Evolutionary conservation across 2,797 vertebrate genomes (phyloP), one percentile per base, ranked within the genome.

Genomic region (Sebastes oblongus): DNA sequence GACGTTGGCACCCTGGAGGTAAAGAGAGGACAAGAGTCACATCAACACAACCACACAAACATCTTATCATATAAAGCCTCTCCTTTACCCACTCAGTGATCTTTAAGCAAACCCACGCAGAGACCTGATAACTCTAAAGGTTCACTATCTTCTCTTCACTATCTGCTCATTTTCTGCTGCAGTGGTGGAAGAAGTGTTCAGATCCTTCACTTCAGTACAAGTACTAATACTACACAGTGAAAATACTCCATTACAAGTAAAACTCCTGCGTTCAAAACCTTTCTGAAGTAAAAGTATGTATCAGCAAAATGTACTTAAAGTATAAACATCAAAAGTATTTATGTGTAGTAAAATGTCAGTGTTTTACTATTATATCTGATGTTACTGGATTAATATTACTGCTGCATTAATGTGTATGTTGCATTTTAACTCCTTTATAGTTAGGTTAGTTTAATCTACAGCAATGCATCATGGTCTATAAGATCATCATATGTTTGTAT

Each of bases 1-100:
- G 90, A 98, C 97, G 89, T 98, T 98, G 89, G 97, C 97, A 72
- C 97, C 97, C 97, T 98, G 87, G 34, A 86, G 75, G 29, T 64
- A 61, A 80, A 75, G 6, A 81, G 52, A 79, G n/a, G 20, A 20
- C 0, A 22, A 75, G 24, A 78, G 2, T 27, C 68, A 75, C n/a
- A 62, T 77, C 68, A 75, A 66, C 56, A 80, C 66, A 74, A 39
- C 60, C 22, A 66, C 65, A 75, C n/a, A 50, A 24, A 46, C 22
- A 29, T 24, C 11, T 32, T 1, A 4, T n/a, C 13, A 36, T n/a
- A 29, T 16, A 3, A 24, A 78, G 25, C 30, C 12, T 46, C 59
- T 68, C 22, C 3, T 73, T 66, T 59, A 74, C 55, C 70, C 69
- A 74, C 80, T 70, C 72, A 4, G 4, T 66, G 62, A 78, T 75